Conservation (phyloP, 2,797 vertebrate genomes). For the Poeciliopsis gracilis region DNA sequence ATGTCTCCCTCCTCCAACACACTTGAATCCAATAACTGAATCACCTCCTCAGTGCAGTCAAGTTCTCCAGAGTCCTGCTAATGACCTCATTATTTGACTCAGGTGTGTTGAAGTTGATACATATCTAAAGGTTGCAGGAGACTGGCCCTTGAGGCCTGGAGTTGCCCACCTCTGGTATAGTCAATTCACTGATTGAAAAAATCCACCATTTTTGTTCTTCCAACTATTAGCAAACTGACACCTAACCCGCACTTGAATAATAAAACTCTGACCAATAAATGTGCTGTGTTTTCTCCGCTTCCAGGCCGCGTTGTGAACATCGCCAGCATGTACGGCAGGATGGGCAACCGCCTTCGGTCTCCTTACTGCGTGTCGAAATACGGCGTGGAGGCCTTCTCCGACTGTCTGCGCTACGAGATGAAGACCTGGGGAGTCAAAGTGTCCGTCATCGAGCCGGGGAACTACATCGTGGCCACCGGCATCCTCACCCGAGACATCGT, state of each 20-base stretch:
- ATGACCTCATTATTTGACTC: too few relatives aligned
- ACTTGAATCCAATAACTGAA: too few relatives aligned
- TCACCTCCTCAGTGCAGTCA: too few relatives aligned
- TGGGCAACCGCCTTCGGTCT: conserved; percentile 82
- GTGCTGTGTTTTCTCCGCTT: not conserved
- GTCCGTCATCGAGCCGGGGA: conserved; percentile 85
- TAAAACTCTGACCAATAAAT: not conserved
- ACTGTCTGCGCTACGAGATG: conserved; percentile 92
- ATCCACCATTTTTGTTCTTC: not conserved
- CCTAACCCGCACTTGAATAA: not conserved
- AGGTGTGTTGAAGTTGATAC: too few relatives aligned
- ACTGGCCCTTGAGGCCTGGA: too few relatives aligned
- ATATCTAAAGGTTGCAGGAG: too few relatives aligned
- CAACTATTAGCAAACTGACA: not conserved
- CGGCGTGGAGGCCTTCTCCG: conserved; percentile 87
- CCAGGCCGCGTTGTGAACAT: conserved; percentile 89
- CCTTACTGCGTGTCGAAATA: conserved; percentile 88
- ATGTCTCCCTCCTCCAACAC: too few relatives aligned
- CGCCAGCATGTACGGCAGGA: conserved; percentile 86
- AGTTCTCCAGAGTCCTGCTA: too few relatives aligned
- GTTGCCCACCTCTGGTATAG: not conserved
- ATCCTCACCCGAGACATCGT: conserved; percentile 81
- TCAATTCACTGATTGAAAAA: not conserved
- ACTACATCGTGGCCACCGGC: conserved; percentile 85
- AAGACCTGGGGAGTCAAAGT: conserved; percentile 88